Evolutionary conservation across 2,113 vertebrate genomes (phyloP), one percentile per base, ranked within the genome.

Genomic region (Hiodon alosoides): DNA sequence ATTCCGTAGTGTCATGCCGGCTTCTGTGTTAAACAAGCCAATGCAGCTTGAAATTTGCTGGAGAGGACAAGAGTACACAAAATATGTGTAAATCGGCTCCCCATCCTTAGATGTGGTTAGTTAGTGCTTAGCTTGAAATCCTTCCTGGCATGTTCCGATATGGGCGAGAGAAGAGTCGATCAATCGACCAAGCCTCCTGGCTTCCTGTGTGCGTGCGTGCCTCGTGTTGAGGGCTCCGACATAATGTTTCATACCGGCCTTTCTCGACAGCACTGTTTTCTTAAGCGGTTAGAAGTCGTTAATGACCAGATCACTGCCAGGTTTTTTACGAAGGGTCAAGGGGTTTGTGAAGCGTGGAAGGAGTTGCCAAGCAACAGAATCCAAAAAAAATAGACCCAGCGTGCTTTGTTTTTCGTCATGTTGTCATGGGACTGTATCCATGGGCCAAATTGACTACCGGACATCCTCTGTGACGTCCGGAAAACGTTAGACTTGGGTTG

Each of bases 301-400:
- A 52, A 69, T 71, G 31, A 7, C 50, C 3, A 4, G 7, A 55
- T 66, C 55, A 16, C 59, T 76, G 50, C 50, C 3, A 47, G n/a
- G 50, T n/a, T 69, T 60, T 73, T 71, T 70, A 61, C 60, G 47
- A 11, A 4, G 13, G 60, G 68, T 66, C 62, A 55, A 47, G 62
- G 16, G 31, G 68, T 51, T 46, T 0, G 51, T 57, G 53, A 51
- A 16, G 31, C 53, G 46, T 10, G 13, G 17, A n/a, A 31, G n/a
- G 2, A 3, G 47, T 60, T 46, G 13, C 52, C 16, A 73, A 17
- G 59, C 17, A 11, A 52, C 60, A 5, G 59, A 54, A 51, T 17
- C 3, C 9, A 17, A 31, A 75, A 68, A 13, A 5, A 58, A 3
- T 46, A 10, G 4, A 59, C 2, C 8, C 48, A 17, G 13, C 5